Evolutionary conservation across 2,113 vertebrate species (phyloP).

Genomic region (Cromileptes altivelis): DNA sequence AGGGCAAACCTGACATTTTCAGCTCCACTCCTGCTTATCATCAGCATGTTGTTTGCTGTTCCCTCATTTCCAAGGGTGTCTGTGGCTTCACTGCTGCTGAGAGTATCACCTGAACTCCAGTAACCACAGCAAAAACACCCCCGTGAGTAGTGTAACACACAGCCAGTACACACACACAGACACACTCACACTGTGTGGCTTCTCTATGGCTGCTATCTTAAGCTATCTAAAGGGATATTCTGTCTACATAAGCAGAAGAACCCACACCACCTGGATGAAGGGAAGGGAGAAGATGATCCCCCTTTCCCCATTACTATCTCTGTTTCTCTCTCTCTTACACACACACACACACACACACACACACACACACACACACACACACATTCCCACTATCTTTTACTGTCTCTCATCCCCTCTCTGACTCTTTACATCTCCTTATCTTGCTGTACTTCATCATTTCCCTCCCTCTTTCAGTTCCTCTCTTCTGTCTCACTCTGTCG

Average conservation of each 20-base stretch:
- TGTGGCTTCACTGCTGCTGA: conserved; percentile 44
- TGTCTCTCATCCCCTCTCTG: conserved; percentile 2
- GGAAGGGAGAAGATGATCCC: conserved; percentile 41
- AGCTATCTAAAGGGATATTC: conserved; percentile 47
- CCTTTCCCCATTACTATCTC: conserved; percentile 1
- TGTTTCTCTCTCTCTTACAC: background rate
- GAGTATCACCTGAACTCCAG: conserved; percentile 50
- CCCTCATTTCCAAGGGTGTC: conserved; percentile 29
- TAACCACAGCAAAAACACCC: conserved; percentile 44
- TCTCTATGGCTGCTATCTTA: conserved; percentile 38
- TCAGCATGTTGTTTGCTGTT: conserved; percentile 38
- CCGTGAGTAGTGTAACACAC: conserved; percentile 30
- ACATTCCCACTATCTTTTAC: background rate
- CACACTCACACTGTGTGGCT: background rate
- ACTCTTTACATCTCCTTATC: conserved; percentile 25
- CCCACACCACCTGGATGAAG: conserved; percentile 50
- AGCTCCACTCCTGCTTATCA: background rate
- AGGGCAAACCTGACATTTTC: background rate
- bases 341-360: conserved; percentile 1
- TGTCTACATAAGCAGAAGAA: conserved; percentile 61
- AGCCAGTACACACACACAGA: conserved; percentile 5
- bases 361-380: conserved; percentile 1
- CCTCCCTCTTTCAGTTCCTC: background rate
- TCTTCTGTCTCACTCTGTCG: conserved; percentile 9
- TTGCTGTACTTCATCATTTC: conserved; percentile 11